Evolutionary conservation across 2,888 invertebrate species (phyloP).

Genomic region (Clanis bilineata): DNA sequence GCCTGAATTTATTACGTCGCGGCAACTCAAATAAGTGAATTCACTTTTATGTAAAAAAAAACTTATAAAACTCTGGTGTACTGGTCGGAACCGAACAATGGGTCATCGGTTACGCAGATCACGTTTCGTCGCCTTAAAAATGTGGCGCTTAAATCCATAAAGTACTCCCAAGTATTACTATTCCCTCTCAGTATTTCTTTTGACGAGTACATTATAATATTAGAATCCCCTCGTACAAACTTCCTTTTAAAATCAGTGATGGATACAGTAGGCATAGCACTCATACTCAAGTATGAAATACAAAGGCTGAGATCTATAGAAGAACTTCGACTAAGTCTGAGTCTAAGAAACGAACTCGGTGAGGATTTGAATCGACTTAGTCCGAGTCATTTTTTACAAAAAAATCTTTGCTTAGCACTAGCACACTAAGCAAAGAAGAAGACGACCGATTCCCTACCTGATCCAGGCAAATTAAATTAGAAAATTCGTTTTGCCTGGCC

Average conservation of each 20-base stretch:
- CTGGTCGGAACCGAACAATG: slow-evolving; percentile 72
- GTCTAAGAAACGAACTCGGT: no score
- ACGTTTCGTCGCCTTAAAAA: slow-evolving; percentile 79
- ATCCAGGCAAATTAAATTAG: no score
- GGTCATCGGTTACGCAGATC: slow-evolving; percentile 60
- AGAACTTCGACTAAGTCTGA: no score
- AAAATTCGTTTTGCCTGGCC: no score
- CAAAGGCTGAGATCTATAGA: no score
- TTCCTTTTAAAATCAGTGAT: slow-evolving; percentile 13
- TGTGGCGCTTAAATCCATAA: slow-evolving; percentile 77
- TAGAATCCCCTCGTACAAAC: slow-evolving; percentile 41
- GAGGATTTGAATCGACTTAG: no score
- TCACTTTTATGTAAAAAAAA: slow-evolving; percentile 65
- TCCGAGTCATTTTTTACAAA: no score
- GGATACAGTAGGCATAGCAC: slow-evolving; percentile 3
- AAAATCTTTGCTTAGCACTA: no score
- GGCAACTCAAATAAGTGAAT: slow-evolving; percentile 75
- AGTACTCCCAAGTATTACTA: slow-evolving; percentile 75
- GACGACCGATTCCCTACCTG: no score
- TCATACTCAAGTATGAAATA: no score
- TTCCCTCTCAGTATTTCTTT: slow-evolving; percentile 68
- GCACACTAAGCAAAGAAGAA: no score
- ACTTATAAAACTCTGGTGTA: slow-evolving; percentile 56
- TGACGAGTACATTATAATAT: slow-evolving; percentile 69
- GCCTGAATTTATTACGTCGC: slow-evolving; percentile 65